Evolutionary conservation across 2,888 invertebrate species (phyloP).

Genomic region (Epistrophe grossulariae): DNA sequence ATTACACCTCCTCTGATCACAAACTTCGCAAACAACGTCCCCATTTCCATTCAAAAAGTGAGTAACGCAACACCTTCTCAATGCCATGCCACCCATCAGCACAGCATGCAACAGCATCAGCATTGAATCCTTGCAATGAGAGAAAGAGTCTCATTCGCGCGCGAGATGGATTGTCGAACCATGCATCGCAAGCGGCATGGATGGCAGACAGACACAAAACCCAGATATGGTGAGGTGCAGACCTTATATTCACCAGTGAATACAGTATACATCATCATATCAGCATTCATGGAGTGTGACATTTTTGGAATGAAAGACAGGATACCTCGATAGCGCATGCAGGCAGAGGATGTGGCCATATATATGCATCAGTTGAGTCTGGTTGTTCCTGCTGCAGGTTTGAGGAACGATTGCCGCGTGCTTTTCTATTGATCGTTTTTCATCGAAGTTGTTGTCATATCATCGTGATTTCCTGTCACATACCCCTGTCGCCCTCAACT

Average conservation of each 20-base stretch:
- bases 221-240: slow-evolving; percentile 35
- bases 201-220: slow-evolving; percentile 40
- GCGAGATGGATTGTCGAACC: slow-evolving; percentile 61
- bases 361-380: slow-evolving; percentile 3
- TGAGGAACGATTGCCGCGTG: slow-evolving; percentile 42
- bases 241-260: slow-evolving; percentile 55
- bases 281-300: slow-evolving; percentile 77
- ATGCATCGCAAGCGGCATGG: neutral
- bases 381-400: slow-evolving; percentile 27
- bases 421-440: slow-evolving; percentile 69
- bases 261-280: slow-evolving; percentile 73
- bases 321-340: slow-evolving; percentile 34
- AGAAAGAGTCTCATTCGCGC: slow-evolving; percentile 36
- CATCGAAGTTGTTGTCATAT: slow-evolving; percentile 73
- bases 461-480: slow-evolving; percentile 72
- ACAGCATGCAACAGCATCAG: neutral
- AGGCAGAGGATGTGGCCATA: slow-evolving; percentile 34
- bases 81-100: neutral
- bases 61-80: slow-evolving; percentile 28
- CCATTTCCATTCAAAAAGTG: slow-evolving; percentile 39
- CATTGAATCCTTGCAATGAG: slow-evolving; percentile 50
- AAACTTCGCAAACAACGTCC: slow-evolving; percentile 3
- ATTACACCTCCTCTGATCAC: slow-evolving; percentile 46
- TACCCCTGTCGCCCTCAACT: slow-evolving; percentile 27
- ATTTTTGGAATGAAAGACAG: slow-evolving; percentile 66